Evolutionary conservation across 2,888 invertebrate genomes (phyloP).

Genomic region (Endomychus coccineus): DNA sequence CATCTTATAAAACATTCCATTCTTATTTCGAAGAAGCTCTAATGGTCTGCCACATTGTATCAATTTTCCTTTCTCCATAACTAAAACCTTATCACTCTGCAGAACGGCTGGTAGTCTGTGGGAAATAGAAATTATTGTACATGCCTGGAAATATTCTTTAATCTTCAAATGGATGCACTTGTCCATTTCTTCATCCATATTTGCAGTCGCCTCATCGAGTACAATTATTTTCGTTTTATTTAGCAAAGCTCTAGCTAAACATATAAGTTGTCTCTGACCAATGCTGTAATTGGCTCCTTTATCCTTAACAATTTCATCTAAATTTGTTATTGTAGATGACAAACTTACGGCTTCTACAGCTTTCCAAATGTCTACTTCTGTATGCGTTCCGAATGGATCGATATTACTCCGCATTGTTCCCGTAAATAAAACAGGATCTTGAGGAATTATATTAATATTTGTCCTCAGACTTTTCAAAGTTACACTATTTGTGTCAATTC

Average conservation of each 20-base stretch:
- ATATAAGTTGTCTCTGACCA: slow-evolving; percentile 79
- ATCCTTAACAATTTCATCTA: slow-evolving; percentile 39
- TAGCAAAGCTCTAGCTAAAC: slow-evolving; percentile 75
- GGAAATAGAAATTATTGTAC: slow-evolving; percentile 69
- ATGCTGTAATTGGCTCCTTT: slow-evolving; percentile 64
- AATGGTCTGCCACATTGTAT: slow-evolving; percentile 11
- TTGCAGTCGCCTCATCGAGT: slow-evolving; percentile 87
- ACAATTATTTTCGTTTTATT: slow-evolving; percentile 66
- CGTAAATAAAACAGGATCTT: slow-evolving; percentile 78
- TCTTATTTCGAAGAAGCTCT: slow-evolving; percentile 8
- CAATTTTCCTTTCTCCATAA: slow-evolving; percentile 13
- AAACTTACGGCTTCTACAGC: slow-evolving; percentile 34
- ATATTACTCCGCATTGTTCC: slow-evolving; percentile 47
- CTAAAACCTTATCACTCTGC: slow-evolving; percentile 10
- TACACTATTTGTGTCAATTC: slow-evolving; percentile 57
- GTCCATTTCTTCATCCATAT: slow-evolving; percentile 78
- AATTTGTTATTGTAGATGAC: slow-evolving; percentile 48
- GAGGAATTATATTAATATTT: slow-evolving; percentile 75
- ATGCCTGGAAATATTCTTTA: slow-evolving; percentile 61
- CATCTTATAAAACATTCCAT: slow-evolving; percentile 11
- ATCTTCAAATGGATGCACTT: slow-evolving; percentile 63
- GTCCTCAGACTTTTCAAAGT: slow-evolving; percentile 67
- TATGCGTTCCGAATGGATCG: slow-evolving; percentile 25
- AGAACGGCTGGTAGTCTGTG: slow-evolving; percentile 49
- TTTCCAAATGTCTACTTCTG: slow-evolving; percentile 28